These are phyloP conservation scores for Oenanthe melanoleuca DNA, from an alignment of 2,113 vertebrate genomes.

Conservation along the genomic window DNA sequence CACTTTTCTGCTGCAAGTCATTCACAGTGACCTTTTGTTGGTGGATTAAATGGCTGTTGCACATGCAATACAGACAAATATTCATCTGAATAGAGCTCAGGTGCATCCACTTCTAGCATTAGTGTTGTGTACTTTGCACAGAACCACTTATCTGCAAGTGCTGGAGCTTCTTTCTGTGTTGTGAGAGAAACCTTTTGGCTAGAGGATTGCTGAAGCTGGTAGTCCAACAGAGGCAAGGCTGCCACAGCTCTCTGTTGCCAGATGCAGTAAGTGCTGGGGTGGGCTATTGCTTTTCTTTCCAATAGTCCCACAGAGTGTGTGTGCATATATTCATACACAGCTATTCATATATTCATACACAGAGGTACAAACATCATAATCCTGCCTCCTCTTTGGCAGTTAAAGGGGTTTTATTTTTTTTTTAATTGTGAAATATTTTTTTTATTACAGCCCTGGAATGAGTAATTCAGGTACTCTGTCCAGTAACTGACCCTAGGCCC, in stretches of 20 bases:
- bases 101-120: neutral
- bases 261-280: neutral
- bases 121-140: neutral
- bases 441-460: neutral
- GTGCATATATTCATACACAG: neutral
- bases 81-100: neutral
- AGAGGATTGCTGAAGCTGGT: neutral
- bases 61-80: neutral
- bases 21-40: neutral
- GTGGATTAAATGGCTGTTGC: neutral
- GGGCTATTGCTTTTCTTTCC: neutral
- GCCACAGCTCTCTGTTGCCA: neutral
- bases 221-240: neutral
- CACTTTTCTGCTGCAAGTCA: neutral
- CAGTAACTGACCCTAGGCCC: neutral
- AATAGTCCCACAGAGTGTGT: neutral
- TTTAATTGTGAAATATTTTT: neutral
- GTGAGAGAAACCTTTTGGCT: neutral
- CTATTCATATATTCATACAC: neutral
- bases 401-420: neutral
- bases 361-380: neutral
- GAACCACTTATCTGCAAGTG: neutral
- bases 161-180: neutral
- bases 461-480: neutral
- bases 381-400: neutral